Conservation (phyloP, 1,140 invertebrate genomes). For the Anthonomus grandis region DNA sequence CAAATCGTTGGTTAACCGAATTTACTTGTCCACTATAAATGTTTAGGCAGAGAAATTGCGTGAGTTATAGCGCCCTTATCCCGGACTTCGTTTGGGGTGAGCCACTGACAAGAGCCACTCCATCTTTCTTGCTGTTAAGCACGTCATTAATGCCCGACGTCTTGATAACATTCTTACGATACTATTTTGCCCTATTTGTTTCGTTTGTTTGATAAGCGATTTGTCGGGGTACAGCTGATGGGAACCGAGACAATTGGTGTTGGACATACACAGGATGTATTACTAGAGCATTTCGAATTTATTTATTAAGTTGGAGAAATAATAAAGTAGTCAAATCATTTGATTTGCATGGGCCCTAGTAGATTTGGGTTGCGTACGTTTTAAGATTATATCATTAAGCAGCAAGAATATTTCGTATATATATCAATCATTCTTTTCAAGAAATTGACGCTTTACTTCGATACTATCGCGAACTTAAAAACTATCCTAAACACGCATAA, state of each 20-base stretch:
- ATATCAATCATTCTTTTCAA: no score
- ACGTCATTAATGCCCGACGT: constrained; percentile 43
- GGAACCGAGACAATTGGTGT: not conserved
- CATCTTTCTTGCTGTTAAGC: constrained; percentile 51
- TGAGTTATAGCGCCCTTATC: constrained; percentile 48
- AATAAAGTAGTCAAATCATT: no score
- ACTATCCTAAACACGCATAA: no score
- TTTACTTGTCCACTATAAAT: constrained; percentile 21
- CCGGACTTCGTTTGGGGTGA: constrained; percentile 58
- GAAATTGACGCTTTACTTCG: no score
- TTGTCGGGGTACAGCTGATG: constrained; percentile 6
- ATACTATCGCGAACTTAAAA: no score
- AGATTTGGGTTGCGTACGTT: no score
- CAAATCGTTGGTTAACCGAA: constrained; percentile 25
- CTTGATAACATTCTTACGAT: constrained; percentile 39
- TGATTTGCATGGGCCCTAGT: no score
- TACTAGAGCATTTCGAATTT: no score
- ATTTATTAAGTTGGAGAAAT: no score
- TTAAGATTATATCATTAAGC: no score
- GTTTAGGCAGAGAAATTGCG: constrained; percentile 27
- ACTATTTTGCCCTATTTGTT: constrained; percentile 38
- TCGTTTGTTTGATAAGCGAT: constrained; percentile 27
- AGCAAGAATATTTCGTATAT: no score
- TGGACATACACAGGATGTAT: no score
- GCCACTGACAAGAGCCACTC: constrained; percentile 54